These are phyloP conservation scores for Creontiades dilutus DNA, from an alignment of 2,888 invertebrate species.

Conservation along the genomic window DNA sequence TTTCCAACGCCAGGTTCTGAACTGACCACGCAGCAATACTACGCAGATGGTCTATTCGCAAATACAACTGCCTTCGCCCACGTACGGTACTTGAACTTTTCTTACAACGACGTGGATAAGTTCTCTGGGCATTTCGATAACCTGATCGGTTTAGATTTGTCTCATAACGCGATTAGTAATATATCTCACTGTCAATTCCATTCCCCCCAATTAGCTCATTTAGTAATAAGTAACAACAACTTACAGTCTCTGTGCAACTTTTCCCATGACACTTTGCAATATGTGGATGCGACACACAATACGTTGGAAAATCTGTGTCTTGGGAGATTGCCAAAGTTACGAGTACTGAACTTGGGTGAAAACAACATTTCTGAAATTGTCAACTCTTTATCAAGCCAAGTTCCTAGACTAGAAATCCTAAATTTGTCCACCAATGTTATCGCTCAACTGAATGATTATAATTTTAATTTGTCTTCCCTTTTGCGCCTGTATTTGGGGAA, in stretches of 20 bases:
- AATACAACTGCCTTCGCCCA: conserved; percentile 57
- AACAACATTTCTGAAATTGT: conserved; percentile 73
- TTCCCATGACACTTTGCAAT: conserved; percentile 74
- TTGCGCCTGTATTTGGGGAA: conserved; percentile 77
- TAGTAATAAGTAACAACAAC: conserved; percentile 79
- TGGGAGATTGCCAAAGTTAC: conserved; percentile 67
- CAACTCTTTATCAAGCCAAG: conserved; percentile 68
- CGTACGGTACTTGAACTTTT: conserved; percentile 65
- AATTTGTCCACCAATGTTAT: conserved; percentile 77
- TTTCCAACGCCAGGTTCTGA: background rate
- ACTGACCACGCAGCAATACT: background rate
- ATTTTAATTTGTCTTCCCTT: conserved; percentile 74
- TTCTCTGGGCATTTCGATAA: conserved; percentile 72
- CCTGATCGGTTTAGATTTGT: conserved; percentile 76
- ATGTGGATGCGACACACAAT: conserved; percentile 75
- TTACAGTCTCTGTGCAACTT: conserved; percentile 76
- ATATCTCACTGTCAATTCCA: conserved; percentile 76
- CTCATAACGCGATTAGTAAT: conserved; percentile 75
- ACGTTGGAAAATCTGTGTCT: conserved; percentile 61
- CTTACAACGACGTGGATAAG: conserved; percentile 64
- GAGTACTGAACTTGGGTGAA: conserved; percentile 72
- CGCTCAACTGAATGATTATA: conserved; percentile 73
- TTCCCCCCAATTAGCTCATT: conserved; percentile 77
- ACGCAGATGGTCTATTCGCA: background rate
- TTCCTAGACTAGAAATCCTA: conserved; percentile 76